Evolutionary conservation across 2,113 vertebrate genomes (phyloP).

Genomic region (Larimichthys crocea): DNA sequence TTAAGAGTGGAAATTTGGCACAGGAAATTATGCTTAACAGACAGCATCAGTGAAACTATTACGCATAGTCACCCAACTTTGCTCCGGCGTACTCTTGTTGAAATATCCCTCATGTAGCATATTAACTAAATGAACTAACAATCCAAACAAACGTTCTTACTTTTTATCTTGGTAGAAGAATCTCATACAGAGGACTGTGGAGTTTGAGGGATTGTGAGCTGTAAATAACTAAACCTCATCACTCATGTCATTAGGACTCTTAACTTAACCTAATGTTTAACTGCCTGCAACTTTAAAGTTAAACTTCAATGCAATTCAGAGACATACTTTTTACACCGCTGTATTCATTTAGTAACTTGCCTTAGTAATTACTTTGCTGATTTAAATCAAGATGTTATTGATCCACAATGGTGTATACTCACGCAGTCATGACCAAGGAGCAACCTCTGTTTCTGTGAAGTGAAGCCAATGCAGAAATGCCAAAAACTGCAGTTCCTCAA

Average conservation of each 20-base stretch:
- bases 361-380: not conserved
- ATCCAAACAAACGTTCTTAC: not conserved
- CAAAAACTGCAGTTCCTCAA: too few species aligned
- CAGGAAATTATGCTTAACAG: not conserved
- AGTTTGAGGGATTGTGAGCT: not conserved
- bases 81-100: not conserved
- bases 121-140: not conserved
- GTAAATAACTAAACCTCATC: not conserved
- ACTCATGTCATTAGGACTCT: too few species aligned
- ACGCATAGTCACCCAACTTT: not conserved
- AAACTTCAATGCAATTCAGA: not conserved
- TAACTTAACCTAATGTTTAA: too few species aligned
- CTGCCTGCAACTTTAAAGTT: not conserved
- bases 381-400: too few species aligned
- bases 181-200: not conserved
- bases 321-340: not conserved
- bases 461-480: too few species aligned
- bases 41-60: not conserved
- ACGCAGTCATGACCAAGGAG: too few species aligned
- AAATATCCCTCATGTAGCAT: not conserved
- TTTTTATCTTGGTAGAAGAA: not conserved
- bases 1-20: conserved; percentile 37
- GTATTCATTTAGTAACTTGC: not conserved
- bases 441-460: too few species aligned
- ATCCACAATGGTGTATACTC: too few species aligned